phyloP scores from a whole-genome alignment of 1,140 invertebrate species.

The Nilaparvata lugens region DNA sequence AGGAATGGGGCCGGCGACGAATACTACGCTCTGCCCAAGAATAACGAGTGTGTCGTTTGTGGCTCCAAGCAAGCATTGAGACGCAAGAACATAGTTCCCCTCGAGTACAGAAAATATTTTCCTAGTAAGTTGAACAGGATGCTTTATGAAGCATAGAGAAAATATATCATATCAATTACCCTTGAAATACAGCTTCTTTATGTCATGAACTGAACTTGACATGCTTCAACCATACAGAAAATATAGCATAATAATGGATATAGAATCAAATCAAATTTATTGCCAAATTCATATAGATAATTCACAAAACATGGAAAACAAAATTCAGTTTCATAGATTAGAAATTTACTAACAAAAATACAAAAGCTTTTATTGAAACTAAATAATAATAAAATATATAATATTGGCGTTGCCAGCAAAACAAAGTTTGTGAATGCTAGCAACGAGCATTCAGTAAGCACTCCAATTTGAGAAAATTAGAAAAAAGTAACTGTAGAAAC shows the following conservation, averaged over 20 bases:
- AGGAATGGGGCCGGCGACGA: conserved; percentile 56
- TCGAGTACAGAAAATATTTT: conserved; percentile 76
- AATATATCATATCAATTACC: neutral
- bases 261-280: too few species aligned
- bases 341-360: too few species aligned
- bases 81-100: conserved; percentile 72
- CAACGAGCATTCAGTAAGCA: too few species aligned
- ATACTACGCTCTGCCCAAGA: conserved; percentile 64
- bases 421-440: too few species aligned
- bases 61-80: conserved; percentile 58
- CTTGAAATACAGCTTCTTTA: neutral
- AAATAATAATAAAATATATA: too few species aligned
- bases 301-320: too few species aligned
- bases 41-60: conserved; percentile 80
- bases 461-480: too few species aligned
- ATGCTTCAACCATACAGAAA: neutral
- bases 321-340: too few species aligned
- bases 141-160: neutral
- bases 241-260: neutral
- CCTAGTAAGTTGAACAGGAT: conserved; percentile 43
- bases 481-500: too few species aligned
- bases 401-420: too few species aligned
- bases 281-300: too few species aligned
- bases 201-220: neutral
- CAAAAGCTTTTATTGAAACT: too few species aligned